phyloP scores from a whole-genome alignment of 2,797 vertebrate genomes.

The Semaprochilodus insignis region DNA sequence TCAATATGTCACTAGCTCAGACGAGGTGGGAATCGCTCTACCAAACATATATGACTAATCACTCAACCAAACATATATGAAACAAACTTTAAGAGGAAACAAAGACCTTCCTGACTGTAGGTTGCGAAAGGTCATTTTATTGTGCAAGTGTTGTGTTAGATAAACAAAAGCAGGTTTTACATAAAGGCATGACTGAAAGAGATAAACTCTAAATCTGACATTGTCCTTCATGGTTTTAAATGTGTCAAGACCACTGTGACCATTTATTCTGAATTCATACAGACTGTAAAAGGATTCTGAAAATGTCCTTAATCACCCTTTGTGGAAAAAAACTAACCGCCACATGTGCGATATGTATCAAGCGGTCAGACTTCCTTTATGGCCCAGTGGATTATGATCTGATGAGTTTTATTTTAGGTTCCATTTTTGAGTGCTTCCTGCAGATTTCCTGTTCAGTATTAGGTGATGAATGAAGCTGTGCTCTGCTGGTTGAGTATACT shows the following conservation, averaged over 20 bases:
- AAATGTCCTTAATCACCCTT: background rate
- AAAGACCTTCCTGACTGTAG: background rate
- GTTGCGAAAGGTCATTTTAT: background rate
- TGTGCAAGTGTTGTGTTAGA: background rate
- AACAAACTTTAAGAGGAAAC: background rate
- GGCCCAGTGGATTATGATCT: background rate
- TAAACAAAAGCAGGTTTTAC: background rate
- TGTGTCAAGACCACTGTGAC: background rate
- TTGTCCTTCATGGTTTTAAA: background rate
- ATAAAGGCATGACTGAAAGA: background rate
- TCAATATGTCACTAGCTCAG: background rate
- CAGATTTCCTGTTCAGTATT: conserved; percentile 34
- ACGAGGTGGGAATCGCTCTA: background rate
- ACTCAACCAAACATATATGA: background rate
- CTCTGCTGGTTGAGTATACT: background rate
- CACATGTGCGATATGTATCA: conserved; percentile 1
- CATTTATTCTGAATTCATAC: background rate
- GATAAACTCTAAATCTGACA: background rate
- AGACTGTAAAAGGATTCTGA: background rate
- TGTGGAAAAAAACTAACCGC: background rate
- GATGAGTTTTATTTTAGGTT: conserved; percentile 34
- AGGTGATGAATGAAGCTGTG: conserved; percentile 6
- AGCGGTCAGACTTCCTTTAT: background rate
- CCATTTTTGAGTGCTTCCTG: conserved; percentile 11
- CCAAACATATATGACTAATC: background rate